These are phyloP conservation scores for Oryzias sinensis DNA, from an alignment of 2,797 vertebrate genomes.

Conservation along the genomic window DNA sequence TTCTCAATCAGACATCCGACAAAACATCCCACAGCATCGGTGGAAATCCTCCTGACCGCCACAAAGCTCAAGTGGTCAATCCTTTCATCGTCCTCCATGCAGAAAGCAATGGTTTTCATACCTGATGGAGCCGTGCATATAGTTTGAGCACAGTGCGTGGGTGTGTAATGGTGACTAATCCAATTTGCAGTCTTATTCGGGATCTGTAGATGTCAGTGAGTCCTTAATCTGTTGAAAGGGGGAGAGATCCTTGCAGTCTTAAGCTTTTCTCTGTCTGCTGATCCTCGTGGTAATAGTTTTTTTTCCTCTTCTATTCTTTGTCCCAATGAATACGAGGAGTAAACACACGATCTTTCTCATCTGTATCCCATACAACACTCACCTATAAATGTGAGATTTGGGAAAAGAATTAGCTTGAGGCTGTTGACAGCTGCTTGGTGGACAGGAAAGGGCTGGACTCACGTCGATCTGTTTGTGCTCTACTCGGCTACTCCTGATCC, in stretches of 20 bases:
- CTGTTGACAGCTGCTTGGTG: constrained; percentile 18
- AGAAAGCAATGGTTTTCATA: constrained; percentile 41
- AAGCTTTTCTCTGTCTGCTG: constrained; percentile 47
- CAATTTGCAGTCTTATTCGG: constrained; percentile 79
- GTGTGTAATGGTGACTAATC: constrained; percentile 75
- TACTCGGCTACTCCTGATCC: constrained; percentile 58
- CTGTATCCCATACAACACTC: constrained; percentile 3
- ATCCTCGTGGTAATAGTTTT: constrained; percentile 45
- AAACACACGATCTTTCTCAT: constrained; percentile 31
- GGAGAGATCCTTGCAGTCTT: constrained; percentile 56
- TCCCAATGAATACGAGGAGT: constrained; percentile 48
- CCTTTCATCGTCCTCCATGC: constrained; percentile 44
- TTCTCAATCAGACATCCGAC: constrained; percentile 31
- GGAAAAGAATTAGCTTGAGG: constrained; percentile 20
- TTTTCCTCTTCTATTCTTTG: constrained; percentile 46
- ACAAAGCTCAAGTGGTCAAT: constrained; percentile 37
- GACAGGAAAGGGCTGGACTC: constrained; percentile 34
- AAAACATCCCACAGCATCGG: constrained; percentile 38
- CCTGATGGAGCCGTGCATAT: constrained; percentile 34
- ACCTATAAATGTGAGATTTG: constrained; percentile 19
- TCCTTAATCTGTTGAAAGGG: constrained; percentile 69
- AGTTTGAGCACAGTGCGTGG: constrained; percentile 51
- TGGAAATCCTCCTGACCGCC: constrained; percentile 39
- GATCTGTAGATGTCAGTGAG: constrained; percentile 64
- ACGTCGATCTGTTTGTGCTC: constrained; percentile 53